These are phyloP conservation scores for Dipodomys stephensi DNA, from an alignment of 2,113 vertebrate species.

Conservation along the genomic window DNA sequence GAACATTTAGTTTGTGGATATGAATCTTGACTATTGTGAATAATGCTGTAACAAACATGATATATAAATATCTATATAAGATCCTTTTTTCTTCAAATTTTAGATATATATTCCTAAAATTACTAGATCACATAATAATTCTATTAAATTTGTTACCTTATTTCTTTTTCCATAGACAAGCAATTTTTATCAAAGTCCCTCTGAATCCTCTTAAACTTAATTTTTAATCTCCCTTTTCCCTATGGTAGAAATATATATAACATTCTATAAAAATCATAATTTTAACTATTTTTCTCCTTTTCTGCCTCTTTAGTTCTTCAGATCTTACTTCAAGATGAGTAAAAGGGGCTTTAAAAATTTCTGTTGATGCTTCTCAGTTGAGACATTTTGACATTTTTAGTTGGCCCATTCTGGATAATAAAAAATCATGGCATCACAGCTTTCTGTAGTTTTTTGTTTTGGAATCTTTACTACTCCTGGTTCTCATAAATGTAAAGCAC, in stretches of 20 bases:
- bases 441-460: background rate
- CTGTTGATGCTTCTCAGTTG: background rate
- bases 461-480: background rate
- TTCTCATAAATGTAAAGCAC: background rate
- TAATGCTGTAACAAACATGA: background rate
- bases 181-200: background rate
- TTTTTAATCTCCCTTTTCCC: background rate
- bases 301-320: background rate
- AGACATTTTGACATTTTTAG: background rate
- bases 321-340: background rate
- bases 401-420: background rate
- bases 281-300: background rate
- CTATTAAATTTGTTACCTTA: background rate
- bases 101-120: background rate
- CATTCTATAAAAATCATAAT: no score
- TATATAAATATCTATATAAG: background rate
- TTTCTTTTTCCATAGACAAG: slow-evolving; percentile 24
- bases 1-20: background rate
- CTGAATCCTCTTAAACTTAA: background rate
- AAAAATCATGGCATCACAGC: background rate
- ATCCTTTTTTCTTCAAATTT: background rate
- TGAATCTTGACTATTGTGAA: background rate
- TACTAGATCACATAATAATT: background rate
- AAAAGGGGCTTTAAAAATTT: background rate
- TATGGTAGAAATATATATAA: no score